These are phyloP conservation scores for Muntiacus muntjak DNA, from an alignment of 2,113 vertebrate species.

Conservation along the genomic window DNA sequence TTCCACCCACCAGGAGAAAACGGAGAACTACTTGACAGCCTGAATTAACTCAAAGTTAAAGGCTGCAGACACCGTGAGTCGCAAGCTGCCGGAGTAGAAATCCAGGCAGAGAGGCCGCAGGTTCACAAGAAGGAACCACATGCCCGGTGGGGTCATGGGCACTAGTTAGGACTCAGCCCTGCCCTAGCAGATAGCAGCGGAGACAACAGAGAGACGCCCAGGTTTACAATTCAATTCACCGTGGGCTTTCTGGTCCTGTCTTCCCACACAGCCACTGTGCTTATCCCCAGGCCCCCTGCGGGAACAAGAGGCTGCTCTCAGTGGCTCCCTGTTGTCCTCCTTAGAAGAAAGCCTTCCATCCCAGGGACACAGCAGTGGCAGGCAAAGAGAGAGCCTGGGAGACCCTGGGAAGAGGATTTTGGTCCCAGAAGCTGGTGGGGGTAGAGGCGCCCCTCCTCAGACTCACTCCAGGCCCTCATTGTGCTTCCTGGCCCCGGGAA, in stretches of 20 bases:
- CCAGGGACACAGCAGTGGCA: not conserved
- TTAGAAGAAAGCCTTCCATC: not conserved
- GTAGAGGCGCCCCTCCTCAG: accelerated
- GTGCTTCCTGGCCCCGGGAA: no score
- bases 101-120: not conserved
- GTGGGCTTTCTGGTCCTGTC: not conserved
- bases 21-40: not conserved
- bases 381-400: not conserved
- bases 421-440: not conserved
- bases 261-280: not conserved
- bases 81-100: not conserved
- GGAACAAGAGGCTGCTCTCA: not conserved
- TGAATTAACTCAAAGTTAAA: not conserved
- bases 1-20: not conserved
- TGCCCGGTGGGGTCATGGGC: not conserved
- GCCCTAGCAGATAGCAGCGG: not conserved
- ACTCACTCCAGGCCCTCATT: not conserved
- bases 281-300: not conserved
- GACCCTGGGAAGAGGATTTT: not conserved
- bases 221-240: not conserved
- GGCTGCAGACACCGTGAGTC: not conserved
- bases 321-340: not conserved
- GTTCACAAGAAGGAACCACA: not conserved
- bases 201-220: not conserved
- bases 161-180: not conserved